Evolutionary conservation across 2,797 vertebrate genomes (phyloP).

Genomic region (Clarias platycephalus): DNA sequence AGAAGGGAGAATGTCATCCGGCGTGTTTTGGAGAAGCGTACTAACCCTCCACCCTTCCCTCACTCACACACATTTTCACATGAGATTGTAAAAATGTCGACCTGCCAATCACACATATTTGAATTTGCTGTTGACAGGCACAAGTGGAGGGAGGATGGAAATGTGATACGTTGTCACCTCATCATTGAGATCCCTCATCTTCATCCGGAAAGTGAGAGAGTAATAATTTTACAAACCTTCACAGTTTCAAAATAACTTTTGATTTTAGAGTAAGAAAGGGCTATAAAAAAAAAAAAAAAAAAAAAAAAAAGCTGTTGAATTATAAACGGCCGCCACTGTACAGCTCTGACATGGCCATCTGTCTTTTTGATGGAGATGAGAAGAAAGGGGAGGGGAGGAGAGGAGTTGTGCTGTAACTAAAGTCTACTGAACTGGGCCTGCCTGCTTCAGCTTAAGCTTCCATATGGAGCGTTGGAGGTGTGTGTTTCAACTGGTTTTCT

Average conservation of each 20-base stretch:
- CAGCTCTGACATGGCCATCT: slow-evolving; percentile 60
- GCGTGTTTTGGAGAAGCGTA: slow-evolving; percentile 53
- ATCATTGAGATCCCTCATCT: slow-evolving; percentile 67
- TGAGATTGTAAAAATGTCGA: slow-evolving; percentile 71
- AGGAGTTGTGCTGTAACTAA: slow-evolving; percentile 49
- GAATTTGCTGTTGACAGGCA: slow-evolving; percentile 71
- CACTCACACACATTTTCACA: slow-evolving; percentile 71
- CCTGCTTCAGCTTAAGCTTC: slow-evolving; percentile 24
- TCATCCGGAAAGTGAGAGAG: slow-evolving; percentile 65
- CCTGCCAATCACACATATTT: slow-evolving; percentile 73
- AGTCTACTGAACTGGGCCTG: slow-evolving; percentile 32
- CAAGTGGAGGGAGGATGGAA: slow-evolving; percentile 64
- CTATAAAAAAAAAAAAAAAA: slow-evolving; percentile 25
- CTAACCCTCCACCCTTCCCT: slow-evolving; percentile 26
- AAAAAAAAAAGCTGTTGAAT: slow-evolving; percentile 57
- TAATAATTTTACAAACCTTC: slow-evolving; percentile 61
- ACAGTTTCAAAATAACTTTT: slow-evolving; percentile 67
- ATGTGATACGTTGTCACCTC: slow-evolving; percentile 75
- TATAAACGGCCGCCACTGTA: slow-evolving; percentile 55
- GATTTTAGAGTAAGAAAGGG: slow-evolving; percentile 53
- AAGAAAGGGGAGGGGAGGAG: slow-evolving; percentile 32
- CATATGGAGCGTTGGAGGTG: slow-evolving; percentile 45
- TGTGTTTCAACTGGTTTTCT: slow-evolving; percentile 50
- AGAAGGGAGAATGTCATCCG: slow-evolving; percentile 42
- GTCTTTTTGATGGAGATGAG: slow-evolving; percentile 63